A percentile compares a stretch with the other conserved stretches of the same genome.
Evolutionary conservation across 1,140 invertebrate species (phyloP).

Genomic region (Scylla paramamosain): DNA sequence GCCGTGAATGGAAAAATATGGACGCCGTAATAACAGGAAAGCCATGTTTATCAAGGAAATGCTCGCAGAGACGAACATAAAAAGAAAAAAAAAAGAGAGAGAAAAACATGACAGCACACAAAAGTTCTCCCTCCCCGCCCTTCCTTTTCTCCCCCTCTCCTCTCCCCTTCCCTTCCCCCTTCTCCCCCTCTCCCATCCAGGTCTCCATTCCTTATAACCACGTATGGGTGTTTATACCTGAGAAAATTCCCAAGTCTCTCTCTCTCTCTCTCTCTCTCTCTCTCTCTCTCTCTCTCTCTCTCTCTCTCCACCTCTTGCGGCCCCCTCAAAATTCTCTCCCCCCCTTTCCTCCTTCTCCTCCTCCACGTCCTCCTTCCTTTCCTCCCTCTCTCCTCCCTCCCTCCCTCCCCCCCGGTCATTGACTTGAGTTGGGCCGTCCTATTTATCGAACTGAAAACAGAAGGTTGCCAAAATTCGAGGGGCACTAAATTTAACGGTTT

Average conservation of each 20-base stretch:
- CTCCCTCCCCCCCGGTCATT: constrained; percentile 66
- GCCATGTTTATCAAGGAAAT: constrained; percentile 4
- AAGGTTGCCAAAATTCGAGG: constrained; percentile 71
- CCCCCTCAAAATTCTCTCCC: constrained; percentile 35
- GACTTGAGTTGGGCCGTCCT: constrained; percentile 72
- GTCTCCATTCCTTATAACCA: constrained; percentile 9
- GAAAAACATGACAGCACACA: neutral
- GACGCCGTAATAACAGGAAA: constrained; percentile 2
- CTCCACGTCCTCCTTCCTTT: neutral
- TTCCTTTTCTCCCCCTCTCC: neutral
- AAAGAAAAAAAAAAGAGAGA: neutral
- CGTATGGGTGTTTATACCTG: constrained; percentile 33
- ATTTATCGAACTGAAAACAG: constrained; percentile 75
- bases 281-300: neutral
- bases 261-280: constrained; percentile 20
- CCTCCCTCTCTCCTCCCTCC: neutral
- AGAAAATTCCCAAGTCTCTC: constrained; percentile 53
- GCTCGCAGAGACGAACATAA: neutral
- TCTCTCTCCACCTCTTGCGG: neutral
- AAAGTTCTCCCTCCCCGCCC: neutral
- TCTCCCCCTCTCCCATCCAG: neutral
- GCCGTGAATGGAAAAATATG: constrained; percentile 13
- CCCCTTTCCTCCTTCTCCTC: neutral
- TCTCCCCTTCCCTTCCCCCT: neutral
- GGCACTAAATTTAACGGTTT: constrained; percentile 66